These are phyloP conservation scores for Girardinichthys multiradiatus DNA, from an alignment of 2,113 vertebrate genomes.

Conservation along the genomic window DNA sequence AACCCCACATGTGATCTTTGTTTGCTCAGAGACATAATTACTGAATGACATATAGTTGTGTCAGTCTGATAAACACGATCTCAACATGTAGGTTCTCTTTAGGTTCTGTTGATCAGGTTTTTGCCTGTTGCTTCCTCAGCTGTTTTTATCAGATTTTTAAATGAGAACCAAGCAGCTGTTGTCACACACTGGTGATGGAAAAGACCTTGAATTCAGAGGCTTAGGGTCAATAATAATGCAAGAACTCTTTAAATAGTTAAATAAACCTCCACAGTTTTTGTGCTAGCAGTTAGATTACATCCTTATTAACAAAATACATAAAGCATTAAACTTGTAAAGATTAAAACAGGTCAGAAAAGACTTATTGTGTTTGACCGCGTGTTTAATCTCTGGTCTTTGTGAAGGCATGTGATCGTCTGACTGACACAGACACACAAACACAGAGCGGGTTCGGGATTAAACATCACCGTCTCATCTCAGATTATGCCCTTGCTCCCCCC, in stretches of 20 bases:
- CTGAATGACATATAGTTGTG: background rate
- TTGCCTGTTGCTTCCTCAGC: too few relatives aligned
- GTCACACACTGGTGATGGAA: background rate
- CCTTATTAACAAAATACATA: background rate
- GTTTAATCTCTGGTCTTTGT: slow-evolving; percentile 64
- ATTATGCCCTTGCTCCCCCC: slow-evolving; percentile 32
- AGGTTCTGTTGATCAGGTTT: too few relatives aligned
- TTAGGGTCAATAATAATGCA: too few relatives aligned
- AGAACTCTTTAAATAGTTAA: background rate
- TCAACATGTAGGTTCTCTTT: too few relatives aligned
- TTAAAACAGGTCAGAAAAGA: slow-evolving; percentile 35
- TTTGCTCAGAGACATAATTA: background rate
- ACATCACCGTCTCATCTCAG: slow-evolving; percentile 59
- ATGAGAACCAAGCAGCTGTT: background rate
- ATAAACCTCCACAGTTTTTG: too few relatives aligned
- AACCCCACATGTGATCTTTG: background rate
- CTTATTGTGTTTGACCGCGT: slow-evolving; percentile 18
- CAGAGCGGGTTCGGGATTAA: slow-evolving; percentile 52
- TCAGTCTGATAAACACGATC: too few relatives aligned
- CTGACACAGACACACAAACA: slow-evolving; percentile 41
- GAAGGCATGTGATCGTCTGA: slow-evolving; percentile 59
- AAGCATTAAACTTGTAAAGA: background rate
- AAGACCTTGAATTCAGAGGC: background rate
- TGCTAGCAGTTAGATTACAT: too few relatives aligned
- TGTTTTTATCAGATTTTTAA: too few relatives aligned